Base-by-base conservation (phyloP, 1,140 invertebrate genomes). In the Stegodyphus dumicola region DNA sequence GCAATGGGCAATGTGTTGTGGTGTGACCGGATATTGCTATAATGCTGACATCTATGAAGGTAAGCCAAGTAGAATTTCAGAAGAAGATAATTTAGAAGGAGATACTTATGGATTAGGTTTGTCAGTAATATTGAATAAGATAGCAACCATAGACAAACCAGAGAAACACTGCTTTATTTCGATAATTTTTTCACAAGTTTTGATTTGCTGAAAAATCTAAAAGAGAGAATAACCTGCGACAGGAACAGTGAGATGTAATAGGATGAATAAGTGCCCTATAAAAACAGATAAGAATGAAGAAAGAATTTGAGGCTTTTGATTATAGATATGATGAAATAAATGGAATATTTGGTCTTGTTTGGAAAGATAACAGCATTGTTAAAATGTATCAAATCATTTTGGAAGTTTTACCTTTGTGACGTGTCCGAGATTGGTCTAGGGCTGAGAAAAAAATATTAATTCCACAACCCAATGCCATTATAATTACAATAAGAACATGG, bases 21-120 rank as follows among this genome's bases (percentile, higher is more conserved):
- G 71, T 74, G 71, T 54, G 71, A 74, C 71, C 71, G 71, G 71
- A 74, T 74, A 74, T 74, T 74, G 71, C 71, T 74, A 74, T 74
- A 74, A 74, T 74, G 71, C 71, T 74, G 71, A 74, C 71, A 74
- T 74, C 71, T 74, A 74, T 74, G 71, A 74, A 74, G 71, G 51
- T 74, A 74, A 74, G 71, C 71, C 71, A 74, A 74, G 71, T 74
- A 74, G 71, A 74, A 74, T 74, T 74, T 74, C 71, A 74, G 71
- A 74, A 54, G 71, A 74, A 74, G 71, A 74, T 74, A 74, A 74
- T 74, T 74, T 74, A 74, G 71, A 54, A 74, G 71, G 71, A 74
- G 65, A 67, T 67, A 67, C 65, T 67, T 67, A 67, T 67, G 65
- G 65, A 67, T 67, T 67, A 67, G 65, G 65, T 67, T 3, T 67